Percentiles rank a stretch among this genome's conserved stretches.
Conservation (phyloP, 2,888 invertebrate species). For the Carpatolechia fugitivella region DNA sequence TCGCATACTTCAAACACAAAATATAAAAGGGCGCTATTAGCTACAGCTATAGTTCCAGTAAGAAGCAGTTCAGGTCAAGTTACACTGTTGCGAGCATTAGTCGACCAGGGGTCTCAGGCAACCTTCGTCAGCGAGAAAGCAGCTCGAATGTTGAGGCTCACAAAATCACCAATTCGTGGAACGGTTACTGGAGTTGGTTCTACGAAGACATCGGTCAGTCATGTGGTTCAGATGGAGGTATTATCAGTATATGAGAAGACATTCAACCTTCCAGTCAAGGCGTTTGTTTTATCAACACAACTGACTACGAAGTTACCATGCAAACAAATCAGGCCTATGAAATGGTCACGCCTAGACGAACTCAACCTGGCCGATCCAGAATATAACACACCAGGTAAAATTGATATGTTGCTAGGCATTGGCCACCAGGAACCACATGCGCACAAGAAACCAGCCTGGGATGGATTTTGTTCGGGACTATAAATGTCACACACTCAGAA, state of each 20-base stretch:
- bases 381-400: constrained; percentile 21
- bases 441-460: constrained; percentile 29
- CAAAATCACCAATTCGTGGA: constrained; percentile 15
- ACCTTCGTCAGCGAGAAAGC: constrained; percentile 20
- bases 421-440: constrained; percentile 24
- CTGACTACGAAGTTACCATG: constrained; percentile 3
- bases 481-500: constrained; percentile 10
- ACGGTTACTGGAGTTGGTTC: constrained; percentile 21
- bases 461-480: constrained; percentile 28
- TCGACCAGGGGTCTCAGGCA: constrained; percentile 22
- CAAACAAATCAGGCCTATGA: constrained; percentile 11
- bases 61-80: constrained; percentile 11
- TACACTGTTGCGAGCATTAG: constrained; percentile 17
- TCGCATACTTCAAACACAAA: constrained; percentile 3
- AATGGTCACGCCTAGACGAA: constrained; percentile 14
- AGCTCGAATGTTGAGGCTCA: constrained; percentile 18
- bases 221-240: constrained; percentile 17
- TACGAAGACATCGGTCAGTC: constrained; percentile 12
- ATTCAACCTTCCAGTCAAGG: constrained; percentile 17
- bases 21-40: constrained; percentile 17
- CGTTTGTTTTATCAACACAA: constrained; percentile 13
- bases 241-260: constrained; percentile 16
- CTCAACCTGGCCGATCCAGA: constrained; percentile 22
- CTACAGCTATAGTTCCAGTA: constrained; percentile 22
- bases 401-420: constrained; percentile 19